Conservation (phyloP, 2,113 vertebrate genomes). For the Apeltes quadracus region DNA sequence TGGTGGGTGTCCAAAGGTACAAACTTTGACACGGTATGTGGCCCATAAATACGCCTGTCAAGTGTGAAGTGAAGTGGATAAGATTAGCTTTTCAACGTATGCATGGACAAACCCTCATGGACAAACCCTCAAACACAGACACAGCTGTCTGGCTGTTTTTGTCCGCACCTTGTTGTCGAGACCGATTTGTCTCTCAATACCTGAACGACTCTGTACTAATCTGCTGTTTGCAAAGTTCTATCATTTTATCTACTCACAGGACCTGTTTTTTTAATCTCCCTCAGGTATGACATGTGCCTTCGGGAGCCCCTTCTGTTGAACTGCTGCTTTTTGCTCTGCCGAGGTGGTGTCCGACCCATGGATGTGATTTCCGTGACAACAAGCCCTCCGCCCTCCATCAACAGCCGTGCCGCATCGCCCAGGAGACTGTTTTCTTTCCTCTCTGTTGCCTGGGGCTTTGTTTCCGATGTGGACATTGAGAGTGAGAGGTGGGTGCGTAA, state of each 20-base stretch:
- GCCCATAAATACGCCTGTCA: too few species aligned
- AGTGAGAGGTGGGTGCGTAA: constrained; percentile 82
- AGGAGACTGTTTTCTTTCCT: constrained; percentile 88
- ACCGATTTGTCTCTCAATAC: not conserved
- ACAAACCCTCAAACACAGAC: not conserved
- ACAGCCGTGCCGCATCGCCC: constrained; percentile 60
- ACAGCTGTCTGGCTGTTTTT: not conserved
- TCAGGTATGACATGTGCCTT: constrained; percentile 88
- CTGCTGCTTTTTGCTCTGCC: constrained; percentile 90
- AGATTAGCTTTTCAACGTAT: not conserved
- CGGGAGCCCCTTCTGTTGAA: constrained; percentile 89
- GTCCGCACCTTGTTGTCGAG: constrained; percentile 5
- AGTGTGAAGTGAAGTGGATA: not conserved
- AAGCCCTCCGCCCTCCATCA: constrained; percentile 78
- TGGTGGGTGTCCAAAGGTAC: too few species aligned
- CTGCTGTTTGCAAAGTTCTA: constrained; percentile 12
- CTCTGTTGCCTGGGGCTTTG: constrained; percentile 92
- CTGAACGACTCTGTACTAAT: not conserved
- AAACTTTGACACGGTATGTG: not conserved
- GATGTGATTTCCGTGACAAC: constrained; percentile 91
- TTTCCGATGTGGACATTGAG: constrained; percentile 93
- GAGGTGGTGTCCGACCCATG: constrained; percentile 83
- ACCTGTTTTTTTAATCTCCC: not conserved
- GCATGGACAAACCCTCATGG: too few species aligned
- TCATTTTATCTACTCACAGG: not conserved